phyloP scores from a whole-genome alignment of 2,113 vertebrate genomes.

The Melanotaenia duboulayi region DNA sequence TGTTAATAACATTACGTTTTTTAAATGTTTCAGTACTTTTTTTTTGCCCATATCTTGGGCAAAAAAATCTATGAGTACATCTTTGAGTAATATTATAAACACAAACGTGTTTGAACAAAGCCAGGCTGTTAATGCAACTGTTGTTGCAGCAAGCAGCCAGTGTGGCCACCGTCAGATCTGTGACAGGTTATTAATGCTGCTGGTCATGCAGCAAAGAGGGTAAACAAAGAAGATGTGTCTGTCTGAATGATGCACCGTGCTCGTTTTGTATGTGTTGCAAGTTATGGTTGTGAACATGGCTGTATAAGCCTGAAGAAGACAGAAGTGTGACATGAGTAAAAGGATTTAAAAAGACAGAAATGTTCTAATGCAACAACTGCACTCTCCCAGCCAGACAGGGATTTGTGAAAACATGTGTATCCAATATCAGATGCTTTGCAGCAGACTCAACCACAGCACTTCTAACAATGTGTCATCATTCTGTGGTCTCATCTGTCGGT shows the following conservation, averaged over 20 bases:
- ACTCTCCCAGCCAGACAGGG: slow-evolving; percentile 16
- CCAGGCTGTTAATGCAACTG: background rate
- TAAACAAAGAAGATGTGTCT: background rate
- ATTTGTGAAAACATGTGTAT: slow-evolving; percentile 52
- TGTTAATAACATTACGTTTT: too few relatives aligned
- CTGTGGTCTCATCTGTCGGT: slow-evolving; percentile 21
- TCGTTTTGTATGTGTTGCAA: background rate
- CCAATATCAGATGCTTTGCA: slow-evolving; percentile 19
- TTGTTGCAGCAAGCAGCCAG: background rate
- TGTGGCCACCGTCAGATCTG: background rate
- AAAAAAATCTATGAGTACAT: too few relatives aligned
- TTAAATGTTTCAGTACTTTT: too few relatives aligned
- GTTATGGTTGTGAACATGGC: background rate
- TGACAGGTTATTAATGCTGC: background rate
- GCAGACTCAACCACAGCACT: slow-evolving; percentile 22
- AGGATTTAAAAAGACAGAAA: slow-evolving; percentile 13
- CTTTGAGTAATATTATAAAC: background rate
- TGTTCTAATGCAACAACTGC: slow-evolving; percentile 8
- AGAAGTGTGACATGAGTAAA: background rate
- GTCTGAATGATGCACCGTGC: background rate
- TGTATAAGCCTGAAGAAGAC: background rate
- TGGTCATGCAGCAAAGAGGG: background rate
- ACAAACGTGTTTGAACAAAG: background rate
- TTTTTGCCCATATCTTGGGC: too few relatives aligned
- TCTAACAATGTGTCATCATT: slow-evolving; percentile 39